phyloP scores from a whole-genome alignment of 2,888 invertebrate species.

The Malacosoma neustria region DNA sequence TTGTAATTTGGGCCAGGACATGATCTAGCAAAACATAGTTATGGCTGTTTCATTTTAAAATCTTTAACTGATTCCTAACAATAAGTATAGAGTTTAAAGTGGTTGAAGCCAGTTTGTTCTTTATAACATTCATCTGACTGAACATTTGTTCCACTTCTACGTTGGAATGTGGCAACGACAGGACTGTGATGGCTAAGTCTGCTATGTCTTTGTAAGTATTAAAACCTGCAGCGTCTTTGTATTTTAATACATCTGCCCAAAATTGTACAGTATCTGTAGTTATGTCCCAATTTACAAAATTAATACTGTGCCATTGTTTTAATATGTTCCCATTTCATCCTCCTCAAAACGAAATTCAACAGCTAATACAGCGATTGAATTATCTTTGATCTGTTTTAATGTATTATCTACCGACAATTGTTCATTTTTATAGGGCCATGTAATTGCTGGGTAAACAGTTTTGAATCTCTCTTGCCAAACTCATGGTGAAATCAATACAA shows the following conservation, averaged over 20 bases:
- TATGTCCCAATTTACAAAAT: constrained; percentile 15
- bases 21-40: no score
- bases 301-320: constrained; percentile 15
- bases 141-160: constrained; percentile 12
- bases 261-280: constrained; percentile 13
- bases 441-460: constrained; percentile 10
- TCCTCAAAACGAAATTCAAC: constrained; percentile 9
- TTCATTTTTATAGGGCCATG: constrained; percentile 7
- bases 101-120: constrained; percentile 11
- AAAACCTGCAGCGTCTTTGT: constrained; percentile 11
- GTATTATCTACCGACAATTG: constrained; percentile 7
- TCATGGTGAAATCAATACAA: constrained; percentile 4
- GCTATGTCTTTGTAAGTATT: constrained; percentile 10
- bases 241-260: constrained; percentile 18
- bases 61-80: constrained; percentile 7
- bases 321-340: constrained; percentile 10
- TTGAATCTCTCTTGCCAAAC: constrained; percentile 7
- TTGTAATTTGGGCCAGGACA: constrained; percentile 1
- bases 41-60: no score
- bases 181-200: constrained; percentile 5
- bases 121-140: constrained; percentile 16
- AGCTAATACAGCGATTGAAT: constrained; percentile 9
- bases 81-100: constrained; percentile 10
- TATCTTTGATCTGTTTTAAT: constrained; percentile 10
- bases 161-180: constrained; percentile 17